phyloP scores from a whole-genome alignment of 1,140 invertebrate species.

The Lethrus apterus region DNA sequence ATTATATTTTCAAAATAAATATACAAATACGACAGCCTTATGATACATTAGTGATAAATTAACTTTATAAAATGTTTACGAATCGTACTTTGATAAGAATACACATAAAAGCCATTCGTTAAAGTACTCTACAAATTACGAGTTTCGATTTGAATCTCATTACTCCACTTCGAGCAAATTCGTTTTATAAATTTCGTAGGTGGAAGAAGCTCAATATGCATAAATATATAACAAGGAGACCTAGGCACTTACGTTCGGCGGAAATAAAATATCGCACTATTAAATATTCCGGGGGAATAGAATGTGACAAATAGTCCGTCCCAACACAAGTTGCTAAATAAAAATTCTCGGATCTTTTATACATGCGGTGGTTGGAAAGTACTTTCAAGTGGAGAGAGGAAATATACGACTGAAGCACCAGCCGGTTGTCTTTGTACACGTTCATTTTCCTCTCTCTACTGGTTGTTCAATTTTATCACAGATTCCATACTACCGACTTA shows the following conservation, averaged over 20 bases:
- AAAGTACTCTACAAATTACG: too few species aligned
- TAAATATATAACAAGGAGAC: conserved; percentile 11
- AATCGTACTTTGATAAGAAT: too few species aligned
- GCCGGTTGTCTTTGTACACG: neutral
- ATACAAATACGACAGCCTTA: too few species aligned
- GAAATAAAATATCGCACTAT: conserved; percentile 20
- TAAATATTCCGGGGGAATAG: conserved; percentile 24
- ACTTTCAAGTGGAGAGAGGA: conserved; percentile 18
- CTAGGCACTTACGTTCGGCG: neutral
- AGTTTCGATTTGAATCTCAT: too few species aligned
- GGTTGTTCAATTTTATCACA: neutral
- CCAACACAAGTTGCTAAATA: conserved; percentile 25
- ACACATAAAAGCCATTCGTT: too few species aligned
- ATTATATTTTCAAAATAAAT: too few species aligned
- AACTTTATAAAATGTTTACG: too few species aligned
- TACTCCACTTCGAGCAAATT: too few species aligned
- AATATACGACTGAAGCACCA: conserved; percentile 15
- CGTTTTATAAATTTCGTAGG: conserved; percentile 1
- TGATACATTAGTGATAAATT: too few species aligned
- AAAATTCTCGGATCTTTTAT: conserved; percentile 22
- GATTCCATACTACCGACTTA: too few species aligned
- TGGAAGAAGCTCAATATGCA: conserved; percentile 1
- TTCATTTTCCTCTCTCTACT: neutral
- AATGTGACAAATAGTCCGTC: conserved; percentile 25
- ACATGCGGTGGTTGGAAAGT: conserved; percentile 22